Evolutionary conservation across 2,888 invertebrate genomes (phyloP).

Genomic region (Caenorhabditis sp.): DNA sequence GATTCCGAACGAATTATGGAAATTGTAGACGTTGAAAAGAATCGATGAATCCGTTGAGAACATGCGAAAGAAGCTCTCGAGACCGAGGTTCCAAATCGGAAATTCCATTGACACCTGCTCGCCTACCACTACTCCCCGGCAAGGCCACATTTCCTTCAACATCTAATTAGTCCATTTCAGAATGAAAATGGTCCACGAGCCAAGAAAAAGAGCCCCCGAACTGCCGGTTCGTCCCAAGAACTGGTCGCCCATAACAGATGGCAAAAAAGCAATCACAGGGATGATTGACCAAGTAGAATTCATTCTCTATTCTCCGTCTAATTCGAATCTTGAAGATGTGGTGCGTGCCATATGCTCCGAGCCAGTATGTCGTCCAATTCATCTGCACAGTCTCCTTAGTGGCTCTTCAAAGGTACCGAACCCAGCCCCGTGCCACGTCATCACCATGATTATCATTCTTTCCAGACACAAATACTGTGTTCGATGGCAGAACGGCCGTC

Average conservation of each 20-base stretch:
- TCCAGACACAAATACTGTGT: slow-evolving; percentile 56
- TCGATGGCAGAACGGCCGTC: slow-evolving; percentile 45
- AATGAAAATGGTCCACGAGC: slow-evolving; percentile 4
- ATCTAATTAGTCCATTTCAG: too few relatives aligned
- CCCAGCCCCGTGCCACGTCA: too few relatives aligned
- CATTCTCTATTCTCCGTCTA: not conserved
- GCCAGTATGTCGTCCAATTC: slow-evolving; percentile 48
- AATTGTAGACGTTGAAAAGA: slow-evolving; percentile 14
- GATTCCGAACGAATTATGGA: not conserved
- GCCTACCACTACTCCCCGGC: slow-evolving; percentile 7
- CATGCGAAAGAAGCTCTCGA: slow-evolving; percentile 15
- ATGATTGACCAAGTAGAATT: slow-evolving; percentile 42
- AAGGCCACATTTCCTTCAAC: too few relatives aligned
- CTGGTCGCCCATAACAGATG: slow-evolving; percentile 47
- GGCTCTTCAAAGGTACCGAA: slow-evolving; percentile 14
- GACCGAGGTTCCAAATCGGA: slow-evolving; percentile 4
- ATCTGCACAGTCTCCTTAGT: slow-evolving; percentile 36
- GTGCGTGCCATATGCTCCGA: slow-evolving; percentile 50
- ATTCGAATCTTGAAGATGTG: slow-evolving; percentile 33
- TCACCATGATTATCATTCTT: too few relatives aligned
- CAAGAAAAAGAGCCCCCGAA: slow-evolving; percentile 4
- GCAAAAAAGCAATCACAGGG: slow-evolving; percentile 35
- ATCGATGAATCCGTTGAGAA: slow-evolving; percentile 26
- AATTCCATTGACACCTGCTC: slow-evolving; percentile 7
- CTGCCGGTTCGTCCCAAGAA: slow-evolving; percentile 34